Base-by-base conservation (phyloP, 1,140 invertebrate genomes). In the Grapholita molesta region DNA sequence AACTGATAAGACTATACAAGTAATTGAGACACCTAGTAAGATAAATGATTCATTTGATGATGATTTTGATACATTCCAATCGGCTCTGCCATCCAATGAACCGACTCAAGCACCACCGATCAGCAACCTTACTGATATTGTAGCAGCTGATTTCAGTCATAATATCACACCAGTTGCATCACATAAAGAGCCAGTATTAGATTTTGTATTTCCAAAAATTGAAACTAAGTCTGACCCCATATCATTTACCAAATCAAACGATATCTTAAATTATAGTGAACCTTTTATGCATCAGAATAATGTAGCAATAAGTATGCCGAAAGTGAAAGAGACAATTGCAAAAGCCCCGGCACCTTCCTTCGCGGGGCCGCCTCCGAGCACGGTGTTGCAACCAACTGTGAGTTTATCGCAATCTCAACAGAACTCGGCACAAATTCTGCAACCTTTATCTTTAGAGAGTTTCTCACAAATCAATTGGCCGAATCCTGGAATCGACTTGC, bases 401-500 rank as follows among this genome's bases (percentile, higher is more conserved):
- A 71, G 66, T 57, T 69, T 42, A 8, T 32, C 70, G 35, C 76
- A 76, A 38, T 73, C 64, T 55, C 88, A 87, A 69, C 81, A 83
- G 66, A 85, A 84, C 30, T 75, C 80, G n/a, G 83, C 80, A 25
- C 92, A 92, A 84, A 92, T 92, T 70, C 74, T 92, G 67, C 89
- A 92, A 71, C 92, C 92, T 6, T 72, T 92, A 24, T 90, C 90
- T 1, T 77, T 92, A 70, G 92, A 92, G 75, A 89, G 89, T 73
- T 91, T 83, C 70, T 93, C 93, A 0, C 91, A 93, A 72, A 94
- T 95, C 18, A 93, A 94, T 76, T 95, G 94, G 94, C 94, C 94
- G 15, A 94, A 94, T 78, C 93, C 94, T 6, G 94, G 93, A 57
- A 93, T 95, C 66, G 93, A 94, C 75, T 92, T 94, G n/a, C 94